Percentiles rank a stretch among this genome's conserved stretches.
These are phyloP conservation scores for Zaprionus tsacasi DNA, from an alignment of 1,140 invertebrate genomes.

Conservation along the genomic window DNA sequence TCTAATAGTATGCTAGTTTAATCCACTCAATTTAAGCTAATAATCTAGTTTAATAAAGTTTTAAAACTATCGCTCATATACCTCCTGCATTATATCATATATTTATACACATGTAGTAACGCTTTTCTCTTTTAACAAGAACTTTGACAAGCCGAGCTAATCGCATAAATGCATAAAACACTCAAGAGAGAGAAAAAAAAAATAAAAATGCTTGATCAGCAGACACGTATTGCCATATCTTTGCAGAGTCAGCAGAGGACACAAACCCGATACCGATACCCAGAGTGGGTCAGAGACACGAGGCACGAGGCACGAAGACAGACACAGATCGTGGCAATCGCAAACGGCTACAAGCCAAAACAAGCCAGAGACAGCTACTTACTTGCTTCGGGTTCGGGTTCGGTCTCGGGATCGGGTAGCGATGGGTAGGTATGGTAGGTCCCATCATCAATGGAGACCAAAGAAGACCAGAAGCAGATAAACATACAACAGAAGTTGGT, in stretches of 20 bases:
- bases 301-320: not conserved
- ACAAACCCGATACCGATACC: conserved; percentile 26
- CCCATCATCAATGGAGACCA: conserved; percentile 11
- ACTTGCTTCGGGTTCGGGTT: conserved; percentile 25
- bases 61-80: too few relatives aligned
- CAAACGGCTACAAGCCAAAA: conserved; percentile 45
- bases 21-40: too few relatives aligned
- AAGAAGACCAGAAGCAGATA: conserved; percentile 65
- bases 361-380: conserved; percentile 69
- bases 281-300: conserved; percentile 13
- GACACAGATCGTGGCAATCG: conserved; percentile 34
- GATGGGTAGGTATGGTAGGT: too few relatives aligned
- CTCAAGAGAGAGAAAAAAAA: not conserved
- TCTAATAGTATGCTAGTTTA: too few relatives aligned
- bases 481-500: conserved; percentile 33
- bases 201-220: not conserved
- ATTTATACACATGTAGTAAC: not conserved
- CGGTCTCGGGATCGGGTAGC: too few relatives aligned
- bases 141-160: conserved; percentile 15
- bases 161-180: not conserved
- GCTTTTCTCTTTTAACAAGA: not conserved
- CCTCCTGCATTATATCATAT: not conserved
- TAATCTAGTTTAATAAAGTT: too few relatives aligned
- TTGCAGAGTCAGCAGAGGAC: conserved; percentile 1
- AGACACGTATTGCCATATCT: conserved; percentile 1